Conservation (phyloP, 2,888 invertebrate genomes). For the Caenorhabditis uteleia region DNA sequence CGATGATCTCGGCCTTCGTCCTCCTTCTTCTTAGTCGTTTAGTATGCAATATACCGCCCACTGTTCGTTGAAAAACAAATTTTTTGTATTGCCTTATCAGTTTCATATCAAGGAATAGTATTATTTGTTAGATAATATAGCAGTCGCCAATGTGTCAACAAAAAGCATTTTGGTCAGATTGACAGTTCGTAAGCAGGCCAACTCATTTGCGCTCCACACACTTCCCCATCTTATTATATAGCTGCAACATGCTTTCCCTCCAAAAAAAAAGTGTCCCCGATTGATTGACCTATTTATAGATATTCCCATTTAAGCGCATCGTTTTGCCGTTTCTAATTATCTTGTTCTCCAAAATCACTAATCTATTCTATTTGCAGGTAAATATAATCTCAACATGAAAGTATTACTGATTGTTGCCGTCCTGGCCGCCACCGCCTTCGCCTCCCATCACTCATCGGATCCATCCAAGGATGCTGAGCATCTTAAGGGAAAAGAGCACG, state of each 20-base stretch:
- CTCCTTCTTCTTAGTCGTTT: too few species aligned
- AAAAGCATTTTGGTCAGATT: slow-evolving; percentile 33
- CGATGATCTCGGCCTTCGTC: too few species aligned
- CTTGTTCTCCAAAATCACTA: not conserved
- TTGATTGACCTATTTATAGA: slow-evolving; percentile 39
- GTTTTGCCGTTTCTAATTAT: slow-evolving; percentile 10
- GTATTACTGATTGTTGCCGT: slow-evolving; percentile 32
- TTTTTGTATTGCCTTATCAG: too few species aligned
- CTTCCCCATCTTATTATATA: slow-evolving; percentile 11
- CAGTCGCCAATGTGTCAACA: slow-evolving; percentile 31
- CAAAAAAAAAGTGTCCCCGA: slow-evolving; percentile 39
- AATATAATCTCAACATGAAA: slow-evolving; percentile 27
- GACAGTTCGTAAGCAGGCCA: slow-evolving; percentile 44
- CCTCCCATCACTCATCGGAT: slow-evolving; percentile 54
- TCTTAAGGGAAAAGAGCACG: slow-evolving; percentile 70
- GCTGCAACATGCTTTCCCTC: too few species aligned
- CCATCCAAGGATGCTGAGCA: slow-evolving; percentile 57
- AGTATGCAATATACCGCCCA: too few species aligned
- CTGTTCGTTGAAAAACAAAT: too few species aligned
- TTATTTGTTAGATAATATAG: too few species aligned
- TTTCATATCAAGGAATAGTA: too few species aligned
- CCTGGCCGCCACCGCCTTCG: slow-evolving; percentile 32
- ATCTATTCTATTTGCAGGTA: slow-evolving; percentile 1
- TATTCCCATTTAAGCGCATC: not conserved
- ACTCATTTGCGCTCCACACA: slow-evolving; percentile 10